A percentile compares a stretch with the other conserved stretches of the same genome.
Conservation (phyloP, 1,140 invertebrate species). For the Vanessa tameamea region DNA sequence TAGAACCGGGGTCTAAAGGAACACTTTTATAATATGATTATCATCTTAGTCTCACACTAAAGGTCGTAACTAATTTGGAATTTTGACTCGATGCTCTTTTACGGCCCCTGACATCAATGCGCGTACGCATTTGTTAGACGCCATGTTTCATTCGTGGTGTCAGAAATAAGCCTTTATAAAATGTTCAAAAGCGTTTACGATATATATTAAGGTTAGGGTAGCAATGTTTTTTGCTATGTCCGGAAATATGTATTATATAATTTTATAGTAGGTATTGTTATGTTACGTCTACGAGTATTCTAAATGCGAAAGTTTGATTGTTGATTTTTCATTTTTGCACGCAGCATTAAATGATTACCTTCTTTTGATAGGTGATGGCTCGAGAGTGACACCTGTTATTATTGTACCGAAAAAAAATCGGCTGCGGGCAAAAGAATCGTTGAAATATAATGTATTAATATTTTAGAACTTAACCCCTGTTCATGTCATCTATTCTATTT, state of each 20-base stretch:
- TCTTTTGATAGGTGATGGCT: no score
- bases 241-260: neutral
- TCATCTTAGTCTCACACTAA: constrained; percentile 40
- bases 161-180: constrained; percentile 72
- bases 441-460: no score
- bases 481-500: no score
- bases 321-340: no score
- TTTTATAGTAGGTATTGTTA: neutral
- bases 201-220: constrained; percentile 47
- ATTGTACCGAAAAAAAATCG: no score
- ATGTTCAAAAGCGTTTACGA: constrained; percentile 64
- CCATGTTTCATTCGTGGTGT: constrained; percentile 73
- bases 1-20: neutral
- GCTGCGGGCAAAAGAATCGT: no score
- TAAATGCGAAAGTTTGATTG: no score
- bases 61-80: constrained; percentile 56
- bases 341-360: no score
- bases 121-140: constrained; percentile 56
- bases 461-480: no score
- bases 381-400: no score
- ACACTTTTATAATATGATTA: constrained; percentile 5
- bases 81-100: constrained; percentile 48
- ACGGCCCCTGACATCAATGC: constrained; percentile 36
- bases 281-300: no score
- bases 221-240: constrained; percentile 9